phyloP scores from a whole-genome alignment of 2,888 invertebrate genomes.

The Oscheius sp. region DNA sequence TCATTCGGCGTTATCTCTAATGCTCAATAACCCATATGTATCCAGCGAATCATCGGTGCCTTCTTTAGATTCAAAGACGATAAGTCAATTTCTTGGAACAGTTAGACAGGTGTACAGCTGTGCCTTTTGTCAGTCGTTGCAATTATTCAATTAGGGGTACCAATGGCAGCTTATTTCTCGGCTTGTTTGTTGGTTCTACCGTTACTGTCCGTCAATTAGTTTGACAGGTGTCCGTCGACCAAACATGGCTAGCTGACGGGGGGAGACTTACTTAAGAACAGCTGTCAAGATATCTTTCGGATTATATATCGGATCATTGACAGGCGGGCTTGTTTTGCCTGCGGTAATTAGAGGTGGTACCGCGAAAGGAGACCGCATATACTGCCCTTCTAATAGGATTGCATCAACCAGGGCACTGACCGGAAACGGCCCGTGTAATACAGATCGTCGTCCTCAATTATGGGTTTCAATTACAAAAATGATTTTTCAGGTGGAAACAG shows the following conservation, averaged over 20 bases:
- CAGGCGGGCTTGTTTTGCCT: constrained; percentile 19
- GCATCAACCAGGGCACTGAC: constrained; percentile 24
- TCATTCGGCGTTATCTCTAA: background rate
- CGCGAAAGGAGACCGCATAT: background rate
- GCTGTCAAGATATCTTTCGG: constrained; percentile 10
- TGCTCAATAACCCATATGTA: background rate
- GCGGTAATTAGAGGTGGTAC: constrained; percentile 26
- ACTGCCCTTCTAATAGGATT: constrained; percentile 29
- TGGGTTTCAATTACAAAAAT: background rate
- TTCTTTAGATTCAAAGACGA: background rate
- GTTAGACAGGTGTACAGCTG: constrained; percentile 18
- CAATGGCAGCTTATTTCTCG: constrained; percentile 31
- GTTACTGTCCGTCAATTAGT: constrained; percentile 32
- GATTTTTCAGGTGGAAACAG: constrained; percentile 17
- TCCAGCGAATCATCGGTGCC: background rate
- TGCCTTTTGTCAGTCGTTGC: background rate
- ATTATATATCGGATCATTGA: constrained; percentile 27
- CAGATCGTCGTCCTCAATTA: no score
- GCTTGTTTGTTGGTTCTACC: constrained; percentile 16
- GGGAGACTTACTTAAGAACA: background rate
- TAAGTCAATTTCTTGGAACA: no score
- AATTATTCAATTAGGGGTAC: constrained; percentile 30
- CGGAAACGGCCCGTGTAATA: constrained; percentile 18
- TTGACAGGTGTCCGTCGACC: constrained; percentile 31
- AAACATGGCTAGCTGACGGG: constrained; percentile 7